phyloP scores from a whole-genome alignment of 2,113 vertebrate species.

The Tenrec ecaudatus region DNA sequence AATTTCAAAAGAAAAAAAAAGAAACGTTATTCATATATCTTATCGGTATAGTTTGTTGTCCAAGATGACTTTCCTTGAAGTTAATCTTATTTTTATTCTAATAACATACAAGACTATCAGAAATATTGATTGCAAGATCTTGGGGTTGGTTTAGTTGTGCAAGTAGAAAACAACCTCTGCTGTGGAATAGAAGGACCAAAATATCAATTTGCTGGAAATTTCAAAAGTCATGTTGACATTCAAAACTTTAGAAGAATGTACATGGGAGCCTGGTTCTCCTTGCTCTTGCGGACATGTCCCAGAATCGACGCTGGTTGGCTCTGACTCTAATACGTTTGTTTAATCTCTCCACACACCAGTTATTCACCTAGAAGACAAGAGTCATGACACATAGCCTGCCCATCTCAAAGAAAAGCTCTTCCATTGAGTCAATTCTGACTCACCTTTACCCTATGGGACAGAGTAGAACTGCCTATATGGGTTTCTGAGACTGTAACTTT shows the following conservation, averaged over 20 bases:
- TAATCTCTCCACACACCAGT: not conserved
- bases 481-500: too few relatives aligned
- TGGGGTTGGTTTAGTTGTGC: not conserved
- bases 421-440: too few relatives aligned
- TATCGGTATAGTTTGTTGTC: not conserved
- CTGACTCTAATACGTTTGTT: not conserved
- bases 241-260: not conserved
- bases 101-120: not conserved
- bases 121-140: not conserved
- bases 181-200: not conserved
- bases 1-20: conserved; percentile 20
- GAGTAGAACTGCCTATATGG: too few relatives aligned
- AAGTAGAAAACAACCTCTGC: not conserved
- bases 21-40: not conserved
- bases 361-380: conserved; percentile 42
- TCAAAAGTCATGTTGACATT: not conserved
- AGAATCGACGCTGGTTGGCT: not conserved
- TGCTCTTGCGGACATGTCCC: not conserved
- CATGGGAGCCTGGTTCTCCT: not conserved
- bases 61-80: not conserved
- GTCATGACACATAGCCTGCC: not conserved
- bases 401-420: not conserved
- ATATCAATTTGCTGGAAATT: not conserved
- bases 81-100: not conserved
- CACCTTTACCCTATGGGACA: too few relatives aligned